Evolutionary conservation across 1,140 invertebrate genomes (phyloP), one percentile per base, ranked within the genome.

Genomic region (Dinothrombium tinctorium): DNA sequence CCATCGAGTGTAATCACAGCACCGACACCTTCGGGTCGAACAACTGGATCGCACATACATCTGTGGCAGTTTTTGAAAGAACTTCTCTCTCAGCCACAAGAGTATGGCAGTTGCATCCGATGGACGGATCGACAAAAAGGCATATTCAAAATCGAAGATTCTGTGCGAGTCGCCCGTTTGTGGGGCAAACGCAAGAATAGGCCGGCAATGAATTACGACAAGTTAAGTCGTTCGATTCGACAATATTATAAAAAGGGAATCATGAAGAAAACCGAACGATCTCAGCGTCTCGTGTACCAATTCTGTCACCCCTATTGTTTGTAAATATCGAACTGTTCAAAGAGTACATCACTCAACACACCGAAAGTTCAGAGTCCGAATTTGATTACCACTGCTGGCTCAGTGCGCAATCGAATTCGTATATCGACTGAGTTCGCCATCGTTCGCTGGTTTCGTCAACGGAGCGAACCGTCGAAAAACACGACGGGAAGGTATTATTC

Each of bases 241-340:
- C 92, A 99, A 59, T 99, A 99, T 63, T 98, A 99, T 69, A 95
- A 96, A 61, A 98, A 98, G 59, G 87, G 51, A 23, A 98, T 99
- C 59, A 98, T 99, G 82, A 92, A 92, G 66, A 99, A 99, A 59
- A 96, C 92, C 3, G 84, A 92, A 54, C 68, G 90, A 28, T 90
- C 86, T 43, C 92, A 98, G 62, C 71, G 92, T 54, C 69, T 99
- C 44, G 92, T 99, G 35, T 99, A 99, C 60, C 90, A 96, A 61
- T 99, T 99, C 59, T 94, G 87, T 58, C 76, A 84, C 59, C 82
- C 83, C 5, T 94, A 92, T 60, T 74, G 71, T 53, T 68, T 83
- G 48, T 86, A 73, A 69, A 49, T 6, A 6, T 15, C 3, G 7
- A 22, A 15, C 5, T 19, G 8, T n/a, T 9, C 21, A 23, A 26